Evolutionary conservation across 2,888 invertebrate species (phyloP).

Genomic region (Caenorhabditis sp.): DNA sequence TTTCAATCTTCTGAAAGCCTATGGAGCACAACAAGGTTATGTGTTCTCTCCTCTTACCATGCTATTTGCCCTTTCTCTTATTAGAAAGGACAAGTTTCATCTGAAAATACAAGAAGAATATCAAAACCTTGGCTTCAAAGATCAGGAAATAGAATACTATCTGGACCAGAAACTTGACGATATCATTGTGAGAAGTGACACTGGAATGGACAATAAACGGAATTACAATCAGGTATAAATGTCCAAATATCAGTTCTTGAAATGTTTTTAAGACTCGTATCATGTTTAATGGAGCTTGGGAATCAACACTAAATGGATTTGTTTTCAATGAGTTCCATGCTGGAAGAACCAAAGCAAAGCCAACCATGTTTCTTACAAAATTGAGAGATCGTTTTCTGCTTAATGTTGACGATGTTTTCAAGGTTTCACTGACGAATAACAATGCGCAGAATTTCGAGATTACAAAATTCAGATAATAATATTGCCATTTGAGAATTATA

Average conservation of each 20-base stretch:
- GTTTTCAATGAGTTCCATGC: slow-evolving; percentile 3
- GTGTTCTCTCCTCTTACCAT: slow-evolving; percentile 30
- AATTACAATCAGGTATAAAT: slow-evolving; percentile 39
- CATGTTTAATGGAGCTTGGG: slow-evolving; percentile 26
- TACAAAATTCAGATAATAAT: slow-evolving; percentile 19
- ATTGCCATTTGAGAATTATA: slow-evolving; percentile 13
- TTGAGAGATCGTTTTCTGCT: slow-evolving; percentile 11
- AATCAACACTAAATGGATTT: not conserved
- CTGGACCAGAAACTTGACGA: slow-evolving; percentile 6
- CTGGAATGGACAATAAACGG: slow-evolving; percentile 18
- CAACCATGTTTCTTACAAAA: slow-evolving; percentile 9
- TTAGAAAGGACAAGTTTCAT: slow-evolving; percentile 19
- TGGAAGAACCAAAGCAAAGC: not conserved
- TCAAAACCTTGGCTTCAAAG: not conserved
- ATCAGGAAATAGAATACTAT: slow-evolving; percentile 7
- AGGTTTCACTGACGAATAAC: slow-evolving; percentile 7
- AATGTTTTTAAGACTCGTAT: slow-evolving; percentile 23
- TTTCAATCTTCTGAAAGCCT: slow-evolving; percentile 7
- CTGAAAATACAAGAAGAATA: not conserved
- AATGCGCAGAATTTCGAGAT: not conserved
- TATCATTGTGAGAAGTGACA: slow-evolving; percentile 25
- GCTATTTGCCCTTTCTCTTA: slow-evolving; percentile 19
- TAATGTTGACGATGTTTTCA: slow-evolving; percentile 29
- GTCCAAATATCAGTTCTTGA: not conserved
- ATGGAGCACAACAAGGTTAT: slow-evolving; percentile 9